These are phyloP conservation scores for Pemphigus obesinymphae DNA, from an alignment of 1,140 invertebrate genomes.

Conservation along the genomic window DNA sequence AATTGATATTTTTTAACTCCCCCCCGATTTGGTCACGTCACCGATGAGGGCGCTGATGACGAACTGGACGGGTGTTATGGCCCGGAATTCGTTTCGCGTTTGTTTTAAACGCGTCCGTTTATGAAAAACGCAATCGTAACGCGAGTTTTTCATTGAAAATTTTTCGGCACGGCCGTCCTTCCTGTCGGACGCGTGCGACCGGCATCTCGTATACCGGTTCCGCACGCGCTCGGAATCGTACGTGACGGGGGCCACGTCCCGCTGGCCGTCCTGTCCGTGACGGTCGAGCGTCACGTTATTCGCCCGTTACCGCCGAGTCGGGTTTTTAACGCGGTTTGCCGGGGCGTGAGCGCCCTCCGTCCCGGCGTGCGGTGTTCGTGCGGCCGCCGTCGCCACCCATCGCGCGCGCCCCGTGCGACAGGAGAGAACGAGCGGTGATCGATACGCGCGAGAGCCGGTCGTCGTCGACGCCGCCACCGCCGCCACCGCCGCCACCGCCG, in stretches of 20 bases:
- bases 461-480: neutral
- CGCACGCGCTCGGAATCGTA: neutral
- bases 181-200: neutral
- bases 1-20: too few relatives aligned
- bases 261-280: neutral
- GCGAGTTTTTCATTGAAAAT: too few relatives aligned
- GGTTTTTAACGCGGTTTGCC: neutral
- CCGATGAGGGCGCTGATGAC: too few relatives aligned
- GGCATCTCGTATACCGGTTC: neutral
- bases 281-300: neutral
- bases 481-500: neutral
- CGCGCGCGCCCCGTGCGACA: neutral
- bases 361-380: too few relatives aligned
- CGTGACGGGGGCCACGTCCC: too few relatives aligned
- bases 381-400: neutral
- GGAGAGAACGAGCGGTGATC: neutral
- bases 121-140: too few relatives aligned
- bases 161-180: too few relatives aligned
- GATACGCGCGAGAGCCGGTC: neutral
- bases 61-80: too few relatives aligned
- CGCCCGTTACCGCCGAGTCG: neutral
- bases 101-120: too few relatives aligned
- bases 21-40: too few relatives aligned
- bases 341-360: too few relatives aligned
- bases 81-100: too few relatives aligned